Percentiles rank a stretch among this genome's conserved stretches.
These are phyloP conservation scores for Rhinolophus ferrumequinum DNA, from an alignment of 2,113 vertebrate genomes.

Conservation along the genomic window DNA sequence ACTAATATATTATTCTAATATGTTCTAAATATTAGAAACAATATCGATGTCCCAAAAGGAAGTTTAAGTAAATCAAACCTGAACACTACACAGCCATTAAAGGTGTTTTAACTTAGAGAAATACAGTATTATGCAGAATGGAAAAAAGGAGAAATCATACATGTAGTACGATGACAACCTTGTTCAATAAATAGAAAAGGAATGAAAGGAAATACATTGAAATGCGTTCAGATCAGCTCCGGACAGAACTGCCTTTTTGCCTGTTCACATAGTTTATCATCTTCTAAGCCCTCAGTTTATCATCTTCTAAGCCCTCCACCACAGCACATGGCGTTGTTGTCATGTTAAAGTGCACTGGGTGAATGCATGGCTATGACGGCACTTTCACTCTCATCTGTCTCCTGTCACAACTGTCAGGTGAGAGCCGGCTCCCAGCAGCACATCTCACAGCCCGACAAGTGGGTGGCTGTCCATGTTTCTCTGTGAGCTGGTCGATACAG, in stretches of 20 bases:
- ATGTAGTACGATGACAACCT: neutral
- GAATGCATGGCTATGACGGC: accelerated
- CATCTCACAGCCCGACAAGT: accelerated
- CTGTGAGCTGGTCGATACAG: accelerated
- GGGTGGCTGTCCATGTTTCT: neutral
- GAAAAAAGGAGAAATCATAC: neutral
- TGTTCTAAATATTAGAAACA: neutral
- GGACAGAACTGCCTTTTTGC: no score
- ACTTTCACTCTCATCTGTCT: neutral
- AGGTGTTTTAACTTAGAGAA: neutral
- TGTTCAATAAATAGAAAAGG: neutral
- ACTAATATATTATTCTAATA: neutral
- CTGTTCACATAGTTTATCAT: neutral
- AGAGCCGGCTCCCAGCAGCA: neutral
- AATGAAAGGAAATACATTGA: neutral
- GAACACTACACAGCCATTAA: neutral
- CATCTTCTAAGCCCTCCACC: no score
- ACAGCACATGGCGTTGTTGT: accelerated
- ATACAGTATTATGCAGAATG: accelerated
- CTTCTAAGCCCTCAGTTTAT: no score
- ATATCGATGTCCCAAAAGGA: neutral
- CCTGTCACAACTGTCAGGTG: accelerated
- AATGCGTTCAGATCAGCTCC: neutral
- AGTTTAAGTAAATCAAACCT: accelerated
- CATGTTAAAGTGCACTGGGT: accelerated